Evolutionary conservation across 2,888 invertebrate genomes (phyloP).

Genomic region (Limnephilus marmoratus): DNA sequence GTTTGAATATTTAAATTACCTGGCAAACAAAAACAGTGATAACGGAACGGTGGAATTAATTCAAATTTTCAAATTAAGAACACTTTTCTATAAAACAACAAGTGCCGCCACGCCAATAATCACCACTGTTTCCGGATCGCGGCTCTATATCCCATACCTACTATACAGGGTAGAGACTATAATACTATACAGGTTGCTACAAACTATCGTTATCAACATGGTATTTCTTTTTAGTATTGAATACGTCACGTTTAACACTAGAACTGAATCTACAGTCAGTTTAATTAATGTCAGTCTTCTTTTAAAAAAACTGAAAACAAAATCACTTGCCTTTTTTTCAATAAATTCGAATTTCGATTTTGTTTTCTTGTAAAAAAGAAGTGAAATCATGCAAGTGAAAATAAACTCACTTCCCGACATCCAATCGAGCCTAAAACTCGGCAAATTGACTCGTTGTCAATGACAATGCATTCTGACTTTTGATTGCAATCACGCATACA

Average conservation of each 20-base stretch:
- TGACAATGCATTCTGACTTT: too few species aligned
- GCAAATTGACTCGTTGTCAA: too few species aligned
- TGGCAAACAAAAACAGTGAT: conserved; percentile 54
- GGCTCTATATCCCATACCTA: conserved; percentile 13
- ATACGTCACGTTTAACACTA: not conserved
- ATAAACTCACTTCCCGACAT: too few species aligned
- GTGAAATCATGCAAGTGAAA: too few species aligned
- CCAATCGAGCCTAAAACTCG: too few species aligned
- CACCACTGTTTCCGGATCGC: conserved; percentile 44
- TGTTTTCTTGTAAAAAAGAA: too few species aligned
- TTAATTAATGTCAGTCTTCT: too few species aligned
- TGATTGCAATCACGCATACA: too few species aligned
- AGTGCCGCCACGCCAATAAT: conserved; percentile 52
- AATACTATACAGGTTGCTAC: not conserved
- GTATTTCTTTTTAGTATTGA: not conserved
- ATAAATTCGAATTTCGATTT: too few species aligned
- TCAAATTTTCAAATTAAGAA: conserved; percentile 58
- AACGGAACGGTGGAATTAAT: conserved; percentile 56
- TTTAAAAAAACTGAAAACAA: too few species aligned
- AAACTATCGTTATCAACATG: not conserved
- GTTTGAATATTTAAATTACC: conserved; percentile 57
- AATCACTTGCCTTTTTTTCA: too few species aligned
- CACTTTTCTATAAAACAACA: conserved; percentile 53
- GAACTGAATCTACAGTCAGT: too few species aligned
- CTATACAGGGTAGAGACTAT: not conserved